Percentiles rank a stretch among this genome's conserved stretches.
Evolutionary conservation across 1,140 invertebrate genomes (phyloP).

Genomic region (Micrasema longulum): DNA sequence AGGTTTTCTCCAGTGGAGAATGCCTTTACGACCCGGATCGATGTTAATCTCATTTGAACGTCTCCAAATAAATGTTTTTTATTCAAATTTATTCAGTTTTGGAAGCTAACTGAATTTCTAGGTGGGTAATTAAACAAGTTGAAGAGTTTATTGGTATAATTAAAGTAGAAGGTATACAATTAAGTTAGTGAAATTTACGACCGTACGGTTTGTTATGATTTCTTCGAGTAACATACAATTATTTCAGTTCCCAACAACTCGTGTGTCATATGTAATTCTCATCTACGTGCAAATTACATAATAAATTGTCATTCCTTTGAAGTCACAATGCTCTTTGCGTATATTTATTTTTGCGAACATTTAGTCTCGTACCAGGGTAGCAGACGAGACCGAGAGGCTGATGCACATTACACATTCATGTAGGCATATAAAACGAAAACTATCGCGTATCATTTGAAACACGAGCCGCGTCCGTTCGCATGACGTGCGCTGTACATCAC

Average conservation of each 20-base stretch:
- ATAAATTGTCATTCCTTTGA: background rate
- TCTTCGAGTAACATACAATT: too few relatives aligned
- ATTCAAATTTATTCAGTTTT: constrained; percentile 20
- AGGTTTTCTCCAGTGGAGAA: constrained; percentile 45
- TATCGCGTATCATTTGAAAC: constrained; percentile 53
- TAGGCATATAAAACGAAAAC: constrained; percentile 45
- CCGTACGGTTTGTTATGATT: too few relatives aligned
- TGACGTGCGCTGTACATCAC: constrained; percentile 52
- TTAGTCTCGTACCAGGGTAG: constrained; percentile 6
- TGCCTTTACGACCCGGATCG: constrained; percentile 41
- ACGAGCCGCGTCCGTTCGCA: constrained; percentile 51
- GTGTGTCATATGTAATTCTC: too few relatives aligned
- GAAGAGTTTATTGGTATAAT: constrained; percentile 12
- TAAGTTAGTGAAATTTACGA: too few relatives aligned
- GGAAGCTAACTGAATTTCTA: constrained; percentile 17
- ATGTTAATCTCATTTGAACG: constrained; percentile 47
- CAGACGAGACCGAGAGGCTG: constrained; percentile 23
- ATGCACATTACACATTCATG: background rate
- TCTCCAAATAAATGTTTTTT: constrained; percentile 19
- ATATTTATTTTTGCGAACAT: too few relatives aligned
- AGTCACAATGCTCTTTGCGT: background rate
- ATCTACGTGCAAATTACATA: too few relatives aligned
- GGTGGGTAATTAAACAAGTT: constrained; percentile 6
- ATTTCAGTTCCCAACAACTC: too few relatives aligned
- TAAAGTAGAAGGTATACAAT: background rate